Base-by-base conservation (phyloP, 2,797 vertebrate species). In the Rhinophrynus dorsalis region DNA sequence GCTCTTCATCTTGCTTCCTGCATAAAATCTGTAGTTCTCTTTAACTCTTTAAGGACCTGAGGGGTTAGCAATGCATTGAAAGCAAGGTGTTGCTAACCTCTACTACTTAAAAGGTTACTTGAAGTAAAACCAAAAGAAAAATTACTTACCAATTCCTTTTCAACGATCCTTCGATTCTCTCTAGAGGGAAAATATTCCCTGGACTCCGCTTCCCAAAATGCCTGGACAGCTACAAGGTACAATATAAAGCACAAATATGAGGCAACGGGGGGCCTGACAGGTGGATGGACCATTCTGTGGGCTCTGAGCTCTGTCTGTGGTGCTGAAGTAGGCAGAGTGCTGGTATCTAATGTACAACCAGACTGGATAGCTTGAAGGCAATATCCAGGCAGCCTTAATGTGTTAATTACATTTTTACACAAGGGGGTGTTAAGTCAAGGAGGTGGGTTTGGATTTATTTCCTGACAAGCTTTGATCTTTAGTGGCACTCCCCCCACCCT, bases 111-210 rank as follows among this genome's bases (percentile, higher is more conserved):
- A n/a, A n/a, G n/a, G n/a, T n/a, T n/a, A n/a, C n/a, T n/a, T n/a
- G n/a, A n/a, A n/a, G n/a, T n/a, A n/a, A n/a, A n/a, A n/a, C n/a
- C n/a, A n/a, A n/a, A n/a, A n/a, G n/a, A n/a, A n/a, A n/a, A n/a
- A n/a, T n/a, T n/a, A 24, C 55, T 38, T 8, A 58, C 55, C 55
- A 58, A 8, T 10, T 58, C 18, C 21, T 58, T 58, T 10, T 58
- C 55, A 15, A 23, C 40, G 12, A 30, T 12, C 5, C 35, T 27
- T 9, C 3, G 33, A 3, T 6, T 8, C 11, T n/a, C 55, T 8
- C 35, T 11, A 1, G 11, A 15, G 1, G 51, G 51, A 7, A 2
- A 27, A n/a, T 18, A 23, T 37, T 57, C 33, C n/a, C 17, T 24
- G 9, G 54, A 37, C 10, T 57, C 54, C 11, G 3, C 33, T 24